A percentile compares a stretch with the other conserved stretches of the same genome.
These are phyloP conservation scores for Microtus oregoni DNA, from an alignment of 2,113 vertebrate species.

Conservation along the genomic window DNA sequence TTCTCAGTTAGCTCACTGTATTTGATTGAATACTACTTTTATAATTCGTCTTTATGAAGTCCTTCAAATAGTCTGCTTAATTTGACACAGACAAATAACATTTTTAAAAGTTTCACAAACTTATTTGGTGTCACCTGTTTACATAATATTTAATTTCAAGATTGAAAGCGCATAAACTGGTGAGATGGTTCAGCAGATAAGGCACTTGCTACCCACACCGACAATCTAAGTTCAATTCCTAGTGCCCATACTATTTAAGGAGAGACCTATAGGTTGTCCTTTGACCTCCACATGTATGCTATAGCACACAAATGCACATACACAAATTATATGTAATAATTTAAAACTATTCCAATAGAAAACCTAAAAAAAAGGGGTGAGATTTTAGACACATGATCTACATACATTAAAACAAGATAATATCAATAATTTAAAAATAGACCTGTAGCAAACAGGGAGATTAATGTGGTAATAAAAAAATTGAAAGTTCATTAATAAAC, in stretches of 20 bases:
- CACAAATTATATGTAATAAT: too few species aligned
- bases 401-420: not conserved
- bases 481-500: not conserved
- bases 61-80: constrained; percentile 25
- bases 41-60: constrained; percentile 43
- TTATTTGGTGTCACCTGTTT: not conserved
- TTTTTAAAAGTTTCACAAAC: constrained; percentile 35
- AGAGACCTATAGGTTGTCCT: not conserved
- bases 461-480: not conserved
- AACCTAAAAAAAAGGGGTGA: not conserved
- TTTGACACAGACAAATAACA: not conserved
- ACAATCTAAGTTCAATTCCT: not conserved
- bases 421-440: not conserved
- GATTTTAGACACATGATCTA: not conserved
- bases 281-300: not conserved
- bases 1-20: constrained; percentile 15
- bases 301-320: not conserved
- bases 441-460: not conserved
- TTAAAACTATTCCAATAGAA: not conserved
- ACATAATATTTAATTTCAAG: not conserved
- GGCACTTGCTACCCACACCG: not conserved
- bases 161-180: not conserved
- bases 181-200: not conserved
- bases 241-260: too few species aligned
- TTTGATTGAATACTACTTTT: not conserved